Evolutionary conservation across 2,113 vertebrate species (phyloP).

Genomic region (Phalacrocorax brasilianus): DNA sequence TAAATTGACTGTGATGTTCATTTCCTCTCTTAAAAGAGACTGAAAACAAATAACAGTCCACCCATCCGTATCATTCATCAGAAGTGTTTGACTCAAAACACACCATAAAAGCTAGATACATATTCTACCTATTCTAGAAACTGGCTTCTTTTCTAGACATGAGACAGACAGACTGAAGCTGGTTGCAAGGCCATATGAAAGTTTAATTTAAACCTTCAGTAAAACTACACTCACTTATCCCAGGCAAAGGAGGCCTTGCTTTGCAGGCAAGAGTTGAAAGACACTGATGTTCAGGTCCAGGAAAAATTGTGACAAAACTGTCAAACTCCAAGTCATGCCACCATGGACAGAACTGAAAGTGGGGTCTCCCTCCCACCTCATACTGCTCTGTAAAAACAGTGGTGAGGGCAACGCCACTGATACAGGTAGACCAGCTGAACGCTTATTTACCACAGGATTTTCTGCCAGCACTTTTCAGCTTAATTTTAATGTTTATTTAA

Average conservation of each 20-base stretch:
- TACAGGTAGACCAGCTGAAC: background rate
- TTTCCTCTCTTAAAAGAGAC: background rate
- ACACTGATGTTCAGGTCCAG: background rate
- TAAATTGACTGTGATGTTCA: background rate
- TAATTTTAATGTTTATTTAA: background rate
- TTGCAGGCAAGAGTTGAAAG: background rate
- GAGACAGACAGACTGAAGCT: background rate
- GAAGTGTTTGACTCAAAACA: background rate
- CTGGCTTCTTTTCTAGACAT: background rate
- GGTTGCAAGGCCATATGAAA: background rate
- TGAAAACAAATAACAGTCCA: background rate
- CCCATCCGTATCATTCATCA: background rate
- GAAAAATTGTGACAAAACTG: background rate
- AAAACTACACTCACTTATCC: background rate
- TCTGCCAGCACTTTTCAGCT: background rate
- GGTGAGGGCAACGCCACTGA: background rate
- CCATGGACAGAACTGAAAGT: background rate
- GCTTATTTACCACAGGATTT: background rate
- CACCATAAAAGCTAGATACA: background rate
- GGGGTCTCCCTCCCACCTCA: fast-evolving
- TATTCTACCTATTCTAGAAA: background rate
- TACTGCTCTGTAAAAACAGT: background rate
- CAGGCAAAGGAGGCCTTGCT: background rate
- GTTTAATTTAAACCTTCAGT: background rate
- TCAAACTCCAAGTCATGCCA: background rate